These are phyloP conservation scores for Sepiola atlantica DNA, from an alignment of 2,888 invertebrate species.

Conservation along the genomic window DNA sequence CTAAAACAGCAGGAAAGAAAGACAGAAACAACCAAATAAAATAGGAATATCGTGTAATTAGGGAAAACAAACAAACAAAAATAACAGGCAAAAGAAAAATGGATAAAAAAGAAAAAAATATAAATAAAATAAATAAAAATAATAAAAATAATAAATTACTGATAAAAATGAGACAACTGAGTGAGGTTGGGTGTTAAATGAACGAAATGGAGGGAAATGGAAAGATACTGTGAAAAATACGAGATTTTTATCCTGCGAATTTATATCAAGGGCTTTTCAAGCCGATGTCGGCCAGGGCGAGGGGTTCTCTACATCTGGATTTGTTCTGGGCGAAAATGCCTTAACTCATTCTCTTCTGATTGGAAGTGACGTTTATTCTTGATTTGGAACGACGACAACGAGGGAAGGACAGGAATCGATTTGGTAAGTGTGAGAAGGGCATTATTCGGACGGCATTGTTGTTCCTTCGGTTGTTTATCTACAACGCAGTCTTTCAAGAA, in stretches of 20 bases:
- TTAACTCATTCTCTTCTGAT: not conserved
- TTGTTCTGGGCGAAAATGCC: not conserved
- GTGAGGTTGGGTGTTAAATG: too few species aligned
- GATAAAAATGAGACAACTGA: too few species aligned
- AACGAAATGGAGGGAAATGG: too few species aligned
- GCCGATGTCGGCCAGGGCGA: not conserved
- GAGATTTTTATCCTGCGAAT: not conserved
- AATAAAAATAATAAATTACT: too few species aligned
- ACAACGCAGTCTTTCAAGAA: not conserved
- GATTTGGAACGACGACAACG: not conserved
- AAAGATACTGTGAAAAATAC: not conserved
- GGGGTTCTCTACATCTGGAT: not conserved
- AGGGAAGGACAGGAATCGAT: conserved; percentile 20
- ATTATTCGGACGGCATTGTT: not conserved
- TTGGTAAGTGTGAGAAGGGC: not conserved
- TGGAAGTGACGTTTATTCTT: conserved; percentile 32
- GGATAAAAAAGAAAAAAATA: too few species aligned
- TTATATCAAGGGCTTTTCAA: not conserved
- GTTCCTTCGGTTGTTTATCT: not conserved
- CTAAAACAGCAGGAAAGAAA: too few species aligned
- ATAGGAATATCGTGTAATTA: too few species aligned
- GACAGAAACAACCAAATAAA: too few species aligned
- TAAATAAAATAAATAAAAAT: too few species aligned
- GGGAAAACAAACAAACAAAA: too few species aligned
- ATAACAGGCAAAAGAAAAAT: too few species aligned